Evolutionary conservation across 2,888 invertebrate species (phyloP), one percentile per base, ranked within the genome.

Genomic region (Ophion costatus): DNA sequence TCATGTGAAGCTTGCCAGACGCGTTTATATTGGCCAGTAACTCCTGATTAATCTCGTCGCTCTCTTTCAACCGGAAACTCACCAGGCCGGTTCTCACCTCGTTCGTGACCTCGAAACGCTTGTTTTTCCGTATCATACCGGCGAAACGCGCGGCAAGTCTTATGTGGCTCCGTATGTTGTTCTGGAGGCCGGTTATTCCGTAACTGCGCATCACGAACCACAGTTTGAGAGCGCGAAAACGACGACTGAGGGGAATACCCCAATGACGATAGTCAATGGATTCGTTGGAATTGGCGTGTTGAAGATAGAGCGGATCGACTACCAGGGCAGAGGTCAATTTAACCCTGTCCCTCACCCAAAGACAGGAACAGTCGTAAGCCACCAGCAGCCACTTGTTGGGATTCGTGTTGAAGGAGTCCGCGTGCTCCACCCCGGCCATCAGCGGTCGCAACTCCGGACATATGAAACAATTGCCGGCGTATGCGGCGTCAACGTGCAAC

Each of bases 401-500:
- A 92, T 98, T 98, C 11, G 97, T 97, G 92, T 98, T 98, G 94
- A 98, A 97, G 0, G 98, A 98, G 91, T 97, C 96, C 0, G 97
- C 98, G 91, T 96, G 96, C 94, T 97, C 96, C 42, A 96, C 94
- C 0, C 96, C 96, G 5, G 95, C 94, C 90, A 96, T 95, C 67
- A 95, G 94, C 0, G 95, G 94, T 84, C 97, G 95, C 93, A 97
- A 95, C 94, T 98, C 98, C 0, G 98, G 98, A 89, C 98, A 96
- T 84, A 98, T 97, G 90, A 98, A 96, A 0, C 97, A 96, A 89
- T 96, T 97, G 3, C 98, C 98, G 0, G 97, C 98, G 91, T 98
- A 98, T 0, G 98, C 98, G 0, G 96, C 98, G 92, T 98, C 98
- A 2, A 98, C 97, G 93, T 98, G 98, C 38, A 98, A 94, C 98